Evolutionary conservation across 2,888 invertebrate species (phyloP).

Genomic region (Aleiodes leptofemur): DNA sequence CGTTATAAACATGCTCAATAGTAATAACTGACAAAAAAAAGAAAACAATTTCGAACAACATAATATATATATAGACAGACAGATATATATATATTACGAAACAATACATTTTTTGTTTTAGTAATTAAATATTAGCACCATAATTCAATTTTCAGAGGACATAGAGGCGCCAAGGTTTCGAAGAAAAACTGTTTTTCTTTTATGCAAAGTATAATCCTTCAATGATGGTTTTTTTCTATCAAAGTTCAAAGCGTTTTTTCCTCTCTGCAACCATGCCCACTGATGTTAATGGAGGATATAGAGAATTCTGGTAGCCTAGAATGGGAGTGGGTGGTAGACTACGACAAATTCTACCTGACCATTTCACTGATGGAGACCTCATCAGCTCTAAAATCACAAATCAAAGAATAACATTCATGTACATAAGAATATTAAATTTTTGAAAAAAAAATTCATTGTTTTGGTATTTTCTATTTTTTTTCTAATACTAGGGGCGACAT

Average conservation of each 20-base stretch:
- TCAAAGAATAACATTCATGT: constrained; percentile 1
- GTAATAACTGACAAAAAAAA: constrained; percentile 27
- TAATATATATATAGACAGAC: constrained; percentile 14
- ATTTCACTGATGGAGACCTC: constrained; percentile 76
- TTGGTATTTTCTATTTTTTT: background rate
- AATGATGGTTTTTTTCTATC: constrained; percentile 53
- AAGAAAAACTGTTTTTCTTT: background rate
- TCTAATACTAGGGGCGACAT: background rate
- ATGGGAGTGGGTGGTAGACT: constrained; percentile 74
- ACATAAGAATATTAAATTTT: too few species aligned
- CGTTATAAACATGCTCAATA: constrained; percentile 64
- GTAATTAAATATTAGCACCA: too few species aligned
- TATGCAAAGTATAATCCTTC: constrained; percentile 9
- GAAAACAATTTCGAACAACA: constrained; percentile 20
- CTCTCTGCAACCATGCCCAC: constrained; percentile 86
- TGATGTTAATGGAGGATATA: constrained; percentile 76
- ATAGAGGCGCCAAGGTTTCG: too few species aligned
- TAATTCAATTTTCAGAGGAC: too few species aligned
- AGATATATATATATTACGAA: constrained; percentile 15
- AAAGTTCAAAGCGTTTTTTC: constrained; percentile 82
- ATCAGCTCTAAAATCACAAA: constrained; percentile 77
- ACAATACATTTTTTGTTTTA: too few species aligned
- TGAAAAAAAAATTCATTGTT: background rate
- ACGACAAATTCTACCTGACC: constrained; percentile 73
- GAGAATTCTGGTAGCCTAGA: constrained; percentile 67